Percentiles rank a stretch among this genome's conserved stretches.
phyloP scores from a whole-genome alignment of 2,113 vertebrate species.

The Cololabis saira region DNA sequence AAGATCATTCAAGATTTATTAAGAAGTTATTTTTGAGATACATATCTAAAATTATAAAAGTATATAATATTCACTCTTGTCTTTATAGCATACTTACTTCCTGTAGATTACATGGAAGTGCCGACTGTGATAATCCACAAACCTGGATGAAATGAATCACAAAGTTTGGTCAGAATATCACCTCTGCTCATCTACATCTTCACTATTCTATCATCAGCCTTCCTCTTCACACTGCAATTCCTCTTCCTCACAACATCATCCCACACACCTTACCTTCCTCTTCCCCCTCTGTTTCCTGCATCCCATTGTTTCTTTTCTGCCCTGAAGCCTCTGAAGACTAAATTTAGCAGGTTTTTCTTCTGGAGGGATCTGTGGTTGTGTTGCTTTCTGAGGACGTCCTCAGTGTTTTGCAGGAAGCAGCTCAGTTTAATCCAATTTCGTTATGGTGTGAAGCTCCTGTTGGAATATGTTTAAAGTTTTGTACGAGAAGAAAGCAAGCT shows the following conservation, averaged over 20 bases:
- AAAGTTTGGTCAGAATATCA: neutral
- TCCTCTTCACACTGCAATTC: neutral
- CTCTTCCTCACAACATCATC: constrained; percentile 28
- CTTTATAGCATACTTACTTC: neutral
- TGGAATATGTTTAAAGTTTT: constrained; percentile 17
- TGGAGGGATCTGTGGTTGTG: constrained; percentile 42
- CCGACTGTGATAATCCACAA: too few relatives aligned
- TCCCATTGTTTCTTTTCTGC: constrained; percentile 62
- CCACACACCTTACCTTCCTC: constrained; percentile 30
- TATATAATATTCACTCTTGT: neutral
- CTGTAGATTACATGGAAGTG: too few relatives aligned
- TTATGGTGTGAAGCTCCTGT: constrained; percentile 18
- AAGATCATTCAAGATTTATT: too few relatives aligned
- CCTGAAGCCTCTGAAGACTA: constrained; percentile 61
- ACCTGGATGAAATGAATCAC: too few relatives aligned
- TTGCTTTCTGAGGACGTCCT: constrained; percentile 51
- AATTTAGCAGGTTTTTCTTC: constrained; percentile 63
- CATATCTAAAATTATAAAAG: constrained; percentile 6
- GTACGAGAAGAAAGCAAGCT: constrained; percentile 1
- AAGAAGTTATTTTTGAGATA: too few relatives aligned
- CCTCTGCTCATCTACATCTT: constrained; percentile 17
- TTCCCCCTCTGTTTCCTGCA: constrained; percentile 45
- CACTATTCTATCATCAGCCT: constrained; percentile 19
- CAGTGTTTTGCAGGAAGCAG: constrained; percentile 55
- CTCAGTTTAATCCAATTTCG: constrained; percentile 51